Conservation (phyloP, 2,113 vertebrate genomes). For the Indicator indicator region DNA sequence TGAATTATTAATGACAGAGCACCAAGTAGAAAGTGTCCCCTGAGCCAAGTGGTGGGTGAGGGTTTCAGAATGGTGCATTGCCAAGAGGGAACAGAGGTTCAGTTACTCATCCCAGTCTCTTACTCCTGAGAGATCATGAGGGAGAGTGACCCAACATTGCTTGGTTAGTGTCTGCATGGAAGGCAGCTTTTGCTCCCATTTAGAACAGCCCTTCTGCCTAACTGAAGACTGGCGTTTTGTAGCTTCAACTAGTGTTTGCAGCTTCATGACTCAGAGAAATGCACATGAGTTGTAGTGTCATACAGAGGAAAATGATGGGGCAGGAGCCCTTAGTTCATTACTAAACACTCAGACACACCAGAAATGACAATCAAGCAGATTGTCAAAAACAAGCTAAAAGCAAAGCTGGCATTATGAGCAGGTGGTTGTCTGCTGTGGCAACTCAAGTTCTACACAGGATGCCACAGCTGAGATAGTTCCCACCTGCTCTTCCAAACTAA, state of each 20-base stretch:
- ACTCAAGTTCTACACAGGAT: not conserved
- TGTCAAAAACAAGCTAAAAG: not conserved
- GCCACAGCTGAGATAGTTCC: not conserved
- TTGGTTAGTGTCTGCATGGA: not conserved
- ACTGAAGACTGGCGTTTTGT: not conserved
- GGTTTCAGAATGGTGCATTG: not conserved
- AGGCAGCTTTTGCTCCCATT: not conserved
- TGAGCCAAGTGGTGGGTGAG: not conserved
- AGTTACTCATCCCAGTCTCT: not conserved
- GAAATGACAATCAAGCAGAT: not conserved
- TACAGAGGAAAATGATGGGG: not conserved
- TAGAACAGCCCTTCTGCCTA: not conserved
- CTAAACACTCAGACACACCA: not conserved
- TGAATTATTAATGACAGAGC: slow-evolving; percentile 47
- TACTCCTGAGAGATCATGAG: not conserved
- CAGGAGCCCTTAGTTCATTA: not conserved
- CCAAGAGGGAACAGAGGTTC: not conserved
- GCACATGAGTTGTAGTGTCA: not conserved
- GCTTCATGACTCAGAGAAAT: not conserved
- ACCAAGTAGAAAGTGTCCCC: not conserved
- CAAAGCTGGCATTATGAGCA: not conserved
- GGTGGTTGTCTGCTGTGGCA: not conserved
- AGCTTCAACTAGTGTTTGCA: not conserved
- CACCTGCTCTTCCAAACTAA: not conserved
- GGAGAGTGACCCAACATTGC: not conserved